Evolutionary conservation across 1,140 invertebrate genomes (phyloP).

Genomic region (Matsumurasca onukii): DNA sequence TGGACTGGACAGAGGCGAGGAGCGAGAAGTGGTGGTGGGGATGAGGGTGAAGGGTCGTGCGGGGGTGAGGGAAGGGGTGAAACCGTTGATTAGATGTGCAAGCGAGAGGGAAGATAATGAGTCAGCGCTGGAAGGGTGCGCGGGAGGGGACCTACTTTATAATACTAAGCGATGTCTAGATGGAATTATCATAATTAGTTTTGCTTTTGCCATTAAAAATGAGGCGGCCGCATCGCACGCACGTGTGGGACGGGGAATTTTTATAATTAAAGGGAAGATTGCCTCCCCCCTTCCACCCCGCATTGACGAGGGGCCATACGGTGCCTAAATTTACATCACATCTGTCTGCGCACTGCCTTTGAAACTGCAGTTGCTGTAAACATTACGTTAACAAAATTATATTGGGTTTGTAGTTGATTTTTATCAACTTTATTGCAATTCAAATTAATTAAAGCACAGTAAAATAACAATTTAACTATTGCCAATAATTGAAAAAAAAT

Average conservation of each 20-base stretch:
- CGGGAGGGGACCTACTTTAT: slow-evolving; percentile 51
- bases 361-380: no score
- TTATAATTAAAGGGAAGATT: slow-evolving; percentile 24
- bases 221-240: slow-evolving; percentile 4
- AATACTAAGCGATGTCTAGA: slow-evolving; percentile 44
- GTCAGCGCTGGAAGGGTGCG: slow-evolving; percentile 46
- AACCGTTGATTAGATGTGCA: slow-evolving; percentile 34
- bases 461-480: no score
- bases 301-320: slow-evolving; percentile 12
- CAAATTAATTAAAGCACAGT: no score
- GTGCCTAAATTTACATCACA: slow-evolving; percentile 11
- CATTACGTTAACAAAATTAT: no score
- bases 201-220: slow-evolving; percentile 26
- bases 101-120: slow-evolving; percentile 42
- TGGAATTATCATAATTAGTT: slow-evolving; percentile 36
- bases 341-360: background rate
- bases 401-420: no score
- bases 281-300: background rate
- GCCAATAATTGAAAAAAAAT: no score
- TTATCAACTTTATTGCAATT: no score
- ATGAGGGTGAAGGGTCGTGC: background rate
- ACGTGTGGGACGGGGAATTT: background rate
- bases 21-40: background rate
- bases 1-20: slow-evolving; percentile 15
- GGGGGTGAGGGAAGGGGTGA: slow-evolving; percentile 17